Conservation (phyloP, 2,888 invertebrate genomes). For the Agapostemon virescens region DNA sequence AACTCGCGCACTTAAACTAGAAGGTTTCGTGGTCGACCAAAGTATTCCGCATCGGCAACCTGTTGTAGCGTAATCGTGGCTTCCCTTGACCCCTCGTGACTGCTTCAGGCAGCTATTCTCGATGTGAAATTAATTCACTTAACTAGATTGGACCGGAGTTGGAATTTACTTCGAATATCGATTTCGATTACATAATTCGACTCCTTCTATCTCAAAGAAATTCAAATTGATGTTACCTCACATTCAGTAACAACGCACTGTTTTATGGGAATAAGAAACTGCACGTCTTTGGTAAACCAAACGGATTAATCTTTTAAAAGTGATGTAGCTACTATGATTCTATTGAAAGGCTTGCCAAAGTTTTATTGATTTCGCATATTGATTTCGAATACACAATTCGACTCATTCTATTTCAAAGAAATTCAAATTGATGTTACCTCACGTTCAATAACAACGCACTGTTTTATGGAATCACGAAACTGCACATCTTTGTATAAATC, state of each 20-base stretch:
- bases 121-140: constrained; percentile 16
- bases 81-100: constrained; percentile 16
- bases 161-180: neutral
- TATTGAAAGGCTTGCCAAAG: too few relatives aligned
- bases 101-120: neutral
- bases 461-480: too few relatives aligned
- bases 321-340: too few relatives aligned
- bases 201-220: neutral
- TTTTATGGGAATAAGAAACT: too few relatives aligned
- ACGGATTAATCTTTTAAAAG: too few relatives aligned
- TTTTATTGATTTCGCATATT: neutral
- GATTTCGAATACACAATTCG: constrained; percentile 2
- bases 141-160: neutral
- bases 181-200: constrained; percentile 2
- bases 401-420: neutral
- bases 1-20: constrained; percentile 6
- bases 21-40: neutral
- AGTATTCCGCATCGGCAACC: constrained; percentile 13
- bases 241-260: too few relatives aligned
- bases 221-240: neutral
- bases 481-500: too few relatives aligned
- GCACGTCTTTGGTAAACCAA: too few relatives aligned
- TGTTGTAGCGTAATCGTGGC: constrained; percentile 11
- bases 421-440: neutral
- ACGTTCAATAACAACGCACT: too few relatives aligned